phyloP scores from a whole-genome alignment of 2,888 invertebrate genomes.

The Carcina quercana region DNA sequence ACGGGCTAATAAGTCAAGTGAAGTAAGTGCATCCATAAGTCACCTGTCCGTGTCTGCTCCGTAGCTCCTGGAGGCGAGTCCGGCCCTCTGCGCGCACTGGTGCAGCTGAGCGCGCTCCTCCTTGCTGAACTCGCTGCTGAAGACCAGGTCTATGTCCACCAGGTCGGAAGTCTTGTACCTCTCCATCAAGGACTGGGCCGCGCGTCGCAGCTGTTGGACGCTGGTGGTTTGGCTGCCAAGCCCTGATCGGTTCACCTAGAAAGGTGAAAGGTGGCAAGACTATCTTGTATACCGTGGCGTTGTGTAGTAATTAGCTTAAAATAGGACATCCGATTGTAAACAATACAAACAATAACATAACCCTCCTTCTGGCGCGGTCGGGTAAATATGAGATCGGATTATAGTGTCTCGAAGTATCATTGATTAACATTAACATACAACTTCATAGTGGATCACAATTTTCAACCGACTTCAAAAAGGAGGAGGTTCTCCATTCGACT shows the following conservation, averaged over 20 bases:
- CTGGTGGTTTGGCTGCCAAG: conserved; percentile 38
- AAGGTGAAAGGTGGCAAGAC: no score
- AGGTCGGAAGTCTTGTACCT: conserved; percentile 45
- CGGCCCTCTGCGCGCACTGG: conserved; percentile 56
- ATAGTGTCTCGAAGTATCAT: no score
- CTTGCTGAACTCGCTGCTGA: conserved; percentile 74
- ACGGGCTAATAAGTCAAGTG: neutral
- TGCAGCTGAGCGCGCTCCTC: conserved; percentile 78
- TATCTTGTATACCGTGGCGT: no score
- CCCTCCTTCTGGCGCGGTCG: no score
- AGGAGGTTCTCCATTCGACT: no score
- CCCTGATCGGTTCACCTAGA: conserved; percentile 53
- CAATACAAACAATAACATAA: no score
- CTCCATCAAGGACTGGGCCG: conserved; percentile 40
- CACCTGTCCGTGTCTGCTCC: conserved; percentile 48
- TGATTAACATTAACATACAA: no score
- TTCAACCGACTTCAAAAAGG: no score
- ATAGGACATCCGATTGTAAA: no score
- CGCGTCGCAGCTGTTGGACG: conserved; percentile 29
- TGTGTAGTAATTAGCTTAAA: no score
- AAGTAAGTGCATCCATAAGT: neutral
- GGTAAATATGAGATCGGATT: no score
- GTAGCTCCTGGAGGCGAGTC: conserved; percentile 66
- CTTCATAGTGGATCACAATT: no score
- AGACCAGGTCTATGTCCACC: conserved; percentile 73